Evolutionary conservation across 2,888 invertebrate genomes (phyloP).

Genomic region (Acleris cristana): DNA sequence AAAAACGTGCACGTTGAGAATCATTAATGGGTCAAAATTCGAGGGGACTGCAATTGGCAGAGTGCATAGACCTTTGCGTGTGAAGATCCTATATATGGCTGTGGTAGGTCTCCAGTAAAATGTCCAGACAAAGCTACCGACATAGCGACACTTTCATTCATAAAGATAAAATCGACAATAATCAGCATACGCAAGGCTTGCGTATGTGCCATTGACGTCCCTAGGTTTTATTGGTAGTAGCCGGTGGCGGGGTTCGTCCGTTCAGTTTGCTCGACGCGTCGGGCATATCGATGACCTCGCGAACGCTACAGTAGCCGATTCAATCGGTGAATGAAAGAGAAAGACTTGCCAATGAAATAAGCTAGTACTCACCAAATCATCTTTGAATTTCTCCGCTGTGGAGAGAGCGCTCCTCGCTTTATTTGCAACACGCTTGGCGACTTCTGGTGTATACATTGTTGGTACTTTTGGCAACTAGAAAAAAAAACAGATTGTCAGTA

Average conservation of each 20-base stretch:
- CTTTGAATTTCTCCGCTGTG: conserved; percentile 63
- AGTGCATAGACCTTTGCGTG: conserved; percentile 14
- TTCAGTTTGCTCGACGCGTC: conserved; percentile 79
- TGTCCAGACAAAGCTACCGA: conserved; percentile 29
- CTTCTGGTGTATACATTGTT: conserved; percentile 53
- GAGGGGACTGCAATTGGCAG: conserved; percentile 44
- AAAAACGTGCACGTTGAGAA: conserved; percentile 64
- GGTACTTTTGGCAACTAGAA: conserved; percentile 62
- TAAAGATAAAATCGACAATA: conserved; percentile 61
- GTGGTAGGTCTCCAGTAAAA: conserved; percentile 21
- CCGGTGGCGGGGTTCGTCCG: conserved; percentile 73
- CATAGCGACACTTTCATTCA: conserved; percentile 49
- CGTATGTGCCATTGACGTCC: conserved; percentile 59
- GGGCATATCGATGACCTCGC: conserved; percentile 75
- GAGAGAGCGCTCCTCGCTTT: conserved; percentile 62
- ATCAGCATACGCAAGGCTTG: conserved; percentile 51
- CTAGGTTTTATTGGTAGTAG: conserved; percentile 76
- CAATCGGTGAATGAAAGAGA: conserved; percentile 72
- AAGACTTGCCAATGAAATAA: conserved; percentile 49
- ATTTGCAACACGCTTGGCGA: conserved; percentile 56
- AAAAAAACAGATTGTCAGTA: conserved; percentile 34
- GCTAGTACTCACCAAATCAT: conserved; percentile 69
- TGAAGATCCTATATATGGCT: conserved; percentile 10
- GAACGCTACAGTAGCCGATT: conserved; percentile 59
- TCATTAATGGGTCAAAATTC: conserved; percentile 64